These are phyloP conservation scores for Mirza zaza DNA, from an alignment of 2,113 vertebrate species.

Conservation along the genomic window DNA sequence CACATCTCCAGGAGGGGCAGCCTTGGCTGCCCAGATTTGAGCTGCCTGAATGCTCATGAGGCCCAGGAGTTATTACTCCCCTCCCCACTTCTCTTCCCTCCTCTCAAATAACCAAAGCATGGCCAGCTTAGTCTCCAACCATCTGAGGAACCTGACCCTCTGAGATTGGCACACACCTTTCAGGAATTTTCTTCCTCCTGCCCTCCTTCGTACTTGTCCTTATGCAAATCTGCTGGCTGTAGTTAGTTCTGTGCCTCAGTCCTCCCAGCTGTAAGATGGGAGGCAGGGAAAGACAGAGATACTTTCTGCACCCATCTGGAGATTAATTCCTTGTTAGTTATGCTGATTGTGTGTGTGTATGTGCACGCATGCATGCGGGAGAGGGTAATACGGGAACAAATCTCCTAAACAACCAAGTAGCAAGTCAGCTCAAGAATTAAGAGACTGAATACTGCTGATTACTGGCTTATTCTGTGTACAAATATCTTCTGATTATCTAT, in stretches of 20 bases:
- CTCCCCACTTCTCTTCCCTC: background rate
- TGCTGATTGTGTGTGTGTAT: background rate
- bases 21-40: background rate
- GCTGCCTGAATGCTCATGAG: background rate
- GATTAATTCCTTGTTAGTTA: background rate
- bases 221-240: background rate
- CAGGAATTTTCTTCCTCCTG: background rate
- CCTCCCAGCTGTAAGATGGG: background rate
- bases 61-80: background rate
- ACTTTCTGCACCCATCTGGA: background rate
- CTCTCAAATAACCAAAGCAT: background rate
- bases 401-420: too few relatives aligned
- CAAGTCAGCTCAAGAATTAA: background rate
- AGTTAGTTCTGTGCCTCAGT: background rate
- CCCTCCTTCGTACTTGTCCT: background rate
- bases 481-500: background rate
- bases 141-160: background rate
- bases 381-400: background rate
- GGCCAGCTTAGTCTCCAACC: background rate
- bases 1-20: background rate
- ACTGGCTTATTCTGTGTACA: background rate
- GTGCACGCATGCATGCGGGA: rapidly evolving
- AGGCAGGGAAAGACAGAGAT: background rate
- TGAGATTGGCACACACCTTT: background rate
- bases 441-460: background rate